Evolutionary conservation across 2,797 vertebrate species (phyloP), one percentile per base, ranked within the genome.

Genomic region (Rhinichthys osculus): DNA sequence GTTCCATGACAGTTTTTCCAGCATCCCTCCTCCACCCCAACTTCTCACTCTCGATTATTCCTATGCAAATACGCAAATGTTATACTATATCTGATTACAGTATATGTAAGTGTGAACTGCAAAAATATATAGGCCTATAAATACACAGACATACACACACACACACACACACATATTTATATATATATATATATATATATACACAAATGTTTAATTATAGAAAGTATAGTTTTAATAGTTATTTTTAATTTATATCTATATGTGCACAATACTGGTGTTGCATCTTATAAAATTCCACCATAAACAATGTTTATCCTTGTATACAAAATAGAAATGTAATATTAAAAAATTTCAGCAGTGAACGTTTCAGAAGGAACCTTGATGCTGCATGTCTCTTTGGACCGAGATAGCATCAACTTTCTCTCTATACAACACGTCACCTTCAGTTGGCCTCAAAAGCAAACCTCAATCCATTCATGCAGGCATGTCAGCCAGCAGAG

Each of bases 401-500:
- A 80, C 69, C 0, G 9, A 80, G 42, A 85, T 42, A 44, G 42
- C 54, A 78, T 78, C 17, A 54, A 21, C 1, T 78, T 14, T 80
- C 76, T 85, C 38, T 81, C 57, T 62, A 27, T 27, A 84, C 35
- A 78, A 69, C 17, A 70, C 27, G 4, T 84, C 59, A 67, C 62
- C 86, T 79, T 87, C 66, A 67, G 70, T 59, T n/a, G 57, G 67
- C 57, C 77, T 81, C 62, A 57, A 81, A 76, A 71, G 57, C 66
- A 81, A 84, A 84, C 72, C 71, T 40, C 44, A 74, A 73, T 80
- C 69, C 69, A 80, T 70, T 80, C 84, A 79, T 72, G 67, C 30
- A 64, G 30, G 40, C 67, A 71, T 62, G 62, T 70, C 64, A 88
- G 84, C 88, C 86, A 89, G 52, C 42, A 64, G 57, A 3, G 5